Evolutionary conservation across 2,113 vertebrate species (phyloP), one percentile per base, ranked within the genome.

Genomic region (Martes martes): DNA sequence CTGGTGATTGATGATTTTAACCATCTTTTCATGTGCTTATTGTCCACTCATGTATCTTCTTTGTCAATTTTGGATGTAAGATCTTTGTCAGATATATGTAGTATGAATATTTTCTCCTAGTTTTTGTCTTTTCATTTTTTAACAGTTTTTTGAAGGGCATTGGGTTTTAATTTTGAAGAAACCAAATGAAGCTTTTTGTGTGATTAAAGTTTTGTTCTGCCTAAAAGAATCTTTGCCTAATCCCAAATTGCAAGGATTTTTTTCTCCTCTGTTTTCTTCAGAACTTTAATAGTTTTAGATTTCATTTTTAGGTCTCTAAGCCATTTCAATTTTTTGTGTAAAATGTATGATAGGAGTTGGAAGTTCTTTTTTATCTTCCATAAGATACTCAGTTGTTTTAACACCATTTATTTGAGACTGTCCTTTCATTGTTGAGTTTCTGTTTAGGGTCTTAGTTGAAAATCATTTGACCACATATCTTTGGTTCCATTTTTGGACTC

Each of bases 81-180:
- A 80, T 55, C 24, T 80, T 92, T 71, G 28, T 85, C 39, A 86
- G 26, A 21, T 79, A 45, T 42, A n/a, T 76, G 11, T 78, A 63
- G 57, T 47, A 23, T 63, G 42, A 69, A 19, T 94, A 33, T 79
- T 87, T 94, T 79, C 18, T 96, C 31, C 14, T 8, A 74, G 45
- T n/a, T 4, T 42, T 2, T 39, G 26, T 79, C 52, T 33, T 96
- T 96, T 92, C 26, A 45, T 91, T 94, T 74, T 67, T 85, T 79
- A 84, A 63, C 31, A 73, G 39, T 80, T 36, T 57, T 92, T 73
- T 80, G 73, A 93, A 86, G n/a, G 18, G 2, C 26, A 81, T 63
- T 65, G 50, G n/a, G 33, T 24, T 88, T 91, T 84, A 73, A 91
- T 94, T 84, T 95, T 91, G 74, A 33, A 92, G 63, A 88, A 61